Percentiles rank a stretch among this genome's conserved stretches.
Conservation (phyloP, 2,888 invertebrate species). For the Macroteleia sp. region DNA sequence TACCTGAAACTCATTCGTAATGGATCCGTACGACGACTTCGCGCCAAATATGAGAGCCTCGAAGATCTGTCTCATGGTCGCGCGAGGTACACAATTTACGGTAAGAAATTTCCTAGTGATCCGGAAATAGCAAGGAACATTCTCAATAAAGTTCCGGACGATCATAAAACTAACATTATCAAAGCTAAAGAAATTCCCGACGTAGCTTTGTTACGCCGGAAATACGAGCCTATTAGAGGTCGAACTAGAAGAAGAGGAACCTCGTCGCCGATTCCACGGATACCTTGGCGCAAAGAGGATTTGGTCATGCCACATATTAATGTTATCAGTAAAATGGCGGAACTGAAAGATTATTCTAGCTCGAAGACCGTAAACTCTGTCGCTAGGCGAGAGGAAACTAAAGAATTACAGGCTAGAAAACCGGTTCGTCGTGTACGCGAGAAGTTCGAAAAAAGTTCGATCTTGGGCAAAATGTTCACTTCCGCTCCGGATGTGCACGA, state of each 20-base stretch:
- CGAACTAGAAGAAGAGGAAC: slow-evolving; percentile 82
- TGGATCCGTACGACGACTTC: slow-evolving; percentile 91
- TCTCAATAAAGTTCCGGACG: slow-evolving; percentile 84
- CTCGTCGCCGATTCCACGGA: slow-evolving; percentile 87
- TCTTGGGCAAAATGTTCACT: slow-evolving; percentile 91
- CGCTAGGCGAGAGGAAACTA: slow-evolving; percentile 78
- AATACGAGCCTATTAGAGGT: slow-evolving; percentile 86
- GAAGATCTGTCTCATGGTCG: slow-evolving; percentile 83
- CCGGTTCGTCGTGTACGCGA: slow-evolving; percentile 90
- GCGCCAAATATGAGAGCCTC: slow-evolving; percentile 90
- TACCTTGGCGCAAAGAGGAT: slow-evolving; percentile 88
- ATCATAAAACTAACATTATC: slow-evolving; percentile 82
- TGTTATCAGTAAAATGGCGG: slow-evolving; percentile 94
- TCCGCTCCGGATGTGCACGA: slow-evolving; percentile 92
- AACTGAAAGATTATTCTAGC: slow-evolving; percentile 82
- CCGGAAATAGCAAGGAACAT: slow-evolving; percentile 89
- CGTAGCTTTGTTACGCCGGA: slow-evolving; percentile 87
- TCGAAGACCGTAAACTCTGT: slow-evolving; percentile 66
- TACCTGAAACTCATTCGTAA: slow-evolving; percentile 89
- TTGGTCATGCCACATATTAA: slow-evolving; percentile 95
- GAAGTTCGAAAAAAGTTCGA: slow-evolving; percentile 89
- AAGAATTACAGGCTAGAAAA: slow-evolving; percentile 79
- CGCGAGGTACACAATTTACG: slow-evolving; percentile 73
- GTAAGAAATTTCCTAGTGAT: slow-evolving; percentile 89
- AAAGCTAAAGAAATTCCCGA: slow-evolving; percentile 86